These are phyloP conservation scores for Halcyon leucocephala DNA, from an alignment of 2,797 vertebrate species.

Conservation along the genomic window DNA sequence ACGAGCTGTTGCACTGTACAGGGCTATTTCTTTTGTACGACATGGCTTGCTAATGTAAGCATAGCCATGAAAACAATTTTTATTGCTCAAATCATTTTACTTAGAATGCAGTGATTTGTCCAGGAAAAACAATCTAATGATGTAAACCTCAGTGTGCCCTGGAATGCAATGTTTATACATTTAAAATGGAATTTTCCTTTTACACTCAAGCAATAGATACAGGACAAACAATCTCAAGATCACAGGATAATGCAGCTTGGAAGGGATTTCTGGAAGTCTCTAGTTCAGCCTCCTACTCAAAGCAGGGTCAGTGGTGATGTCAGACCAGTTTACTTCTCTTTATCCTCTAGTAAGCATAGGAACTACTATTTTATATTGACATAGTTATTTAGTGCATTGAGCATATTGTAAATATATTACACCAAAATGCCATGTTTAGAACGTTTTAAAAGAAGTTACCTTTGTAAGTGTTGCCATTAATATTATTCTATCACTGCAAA, in stretches of 20 bases:
- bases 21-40: background rate
- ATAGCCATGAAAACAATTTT: background rate
- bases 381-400: background rate
- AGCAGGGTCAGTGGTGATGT: background rate
- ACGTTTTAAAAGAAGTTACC: background rate
- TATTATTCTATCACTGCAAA: background rate
- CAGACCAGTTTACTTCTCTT: background rate
- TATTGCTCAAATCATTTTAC: background rate
- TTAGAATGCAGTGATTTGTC: background rate
- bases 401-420: background rate
- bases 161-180: background rate
- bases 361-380: background rate
- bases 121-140: background rate
- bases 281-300: background rate
- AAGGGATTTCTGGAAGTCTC: background rate
- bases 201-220: background rate
- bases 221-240: slow-evolving; percentile 14
- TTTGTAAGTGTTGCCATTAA: background rate
- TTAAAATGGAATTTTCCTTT: slow-evolving; percentile 16
- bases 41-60: background rate
- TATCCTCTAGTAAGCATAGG: background rate
- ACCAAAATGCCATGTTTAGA: background rate
- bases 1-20: background rate
- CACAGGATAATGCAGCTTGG: background rate
- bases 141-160: background rate